Percentiles rank a stretch among this genome's conserved stretches.
phyloP scores from a whole-genome alignment of 2,888 invertebrate genomes.

The Epirrhoe alternata region DNA sequence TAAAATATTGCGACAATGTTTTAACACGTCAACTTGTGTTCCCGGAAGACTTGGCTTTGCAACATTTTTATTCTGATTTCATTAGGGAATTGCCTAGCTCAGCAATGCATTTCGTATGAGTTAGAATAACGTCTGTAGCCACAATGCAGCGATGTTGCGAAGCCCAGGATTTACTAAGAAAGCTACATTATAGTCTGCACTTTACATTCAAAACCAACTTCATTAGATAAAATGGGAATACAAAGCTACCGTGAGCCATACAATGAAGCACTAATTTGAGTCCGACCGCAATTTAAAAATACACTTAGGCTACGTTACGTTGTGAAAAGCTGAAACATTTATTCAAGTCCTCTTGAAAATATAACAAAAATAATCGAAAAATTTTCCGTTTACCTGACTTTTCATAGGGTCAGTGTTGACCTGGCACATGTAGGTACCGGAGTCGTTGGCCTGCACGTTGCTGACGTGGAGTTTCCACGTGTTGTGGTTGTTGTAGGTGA shows the following conservation, averaged over 20 bases:
- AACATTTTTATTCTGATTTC: slow-evolving; percentile 32
- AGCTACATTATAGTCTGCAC: slow-evolving; percentile 36
- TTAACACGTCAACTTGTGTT: slow-evolving; percentile 28
- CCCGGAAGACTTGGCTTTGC: slow-evolving; percentile 17
- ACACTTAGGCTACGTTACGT: slow-evolving; percentile 25
- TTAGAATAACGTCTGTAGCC: slow-evolving; percentile 37
- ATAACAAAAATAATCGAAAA: background rate
- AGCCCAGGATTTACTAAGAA: slow-evolving; percentile 36
- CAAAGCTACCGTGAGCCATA: slow-evolving; percentile 33
- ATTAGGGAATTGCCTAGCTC: slow-evolving; percentile 30
- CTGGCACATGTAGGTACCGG: slow-evolving; percentile 97
- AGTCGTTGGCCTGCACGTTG: slow-evolving; percentile 95
- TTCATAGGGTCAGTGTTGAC: slow-evolving; percentile 96
- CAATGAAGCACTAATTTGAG: slow-evolving; percentile 31
- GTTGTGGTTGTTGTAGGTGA: slow-evolving; percentile 96
- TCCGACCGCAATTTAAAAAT: slow-evolving; percentile 25
- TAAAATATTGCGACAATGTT: slow-evolving; percentile 22
- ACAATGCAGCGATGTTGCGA: slow-evolving; percentile 24
- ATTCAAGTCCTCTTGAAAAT: background rate
- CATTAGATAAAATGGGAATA: slow-evolving; percentile 36
- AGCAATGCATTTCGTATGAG: slow-evolving; percentile 35
- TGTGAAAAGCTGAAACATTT: slow-evolving; percentile 18
- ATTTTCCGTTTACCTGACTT: slow-evolving; percentile 87
- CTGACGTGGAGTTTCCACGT: slow-evolving; percentile 96
- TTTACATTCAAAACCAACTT: slow-evolving; percentile 40